Evolutionary conservation across 2,888 invertebrate species (phyloP).

Genomic region (Pogonocherus hispidulus): DNA sequence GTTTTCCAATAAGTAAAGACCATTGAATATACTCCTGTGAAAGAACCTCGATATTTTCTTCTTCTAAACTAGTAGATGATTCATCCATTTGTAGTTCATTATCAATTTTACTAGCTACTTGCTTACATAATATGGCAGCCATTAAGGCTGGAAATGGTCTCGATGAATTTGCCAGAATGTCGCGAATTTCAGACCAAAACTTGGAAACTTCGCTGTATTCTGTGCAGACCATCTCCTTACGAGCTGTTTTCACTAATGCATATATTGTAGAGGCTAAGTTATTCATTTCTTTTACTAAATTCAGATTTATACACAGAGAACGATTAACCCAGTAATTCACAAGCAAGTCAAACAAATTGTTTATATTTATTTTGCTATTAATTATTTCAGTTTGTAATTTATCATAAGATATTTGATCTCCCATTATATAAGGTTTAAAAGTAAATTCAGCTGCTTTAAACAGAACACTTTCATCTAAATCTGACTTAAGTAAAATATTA

Average conservation of each 20-base stretch:
- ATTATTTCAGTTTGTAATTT: conserved; percentile 55
- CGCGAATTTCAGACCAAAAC: conserved; percentile 88
- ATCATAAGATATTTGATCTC: conserved; percentile 51
- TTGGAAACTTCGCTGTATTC: conserved; percentile 80
- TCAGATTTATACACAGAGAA: conserved; percentile 68
- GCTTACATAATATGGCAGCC: conserved; percentile 86
- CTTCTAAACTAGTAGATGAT: conserved; percentile 60
- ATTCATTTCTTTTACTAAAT: conserved; percentile 75
- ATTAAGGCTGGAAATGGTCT: conserved; percentile 85
- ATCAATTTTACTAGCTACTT: conserved; percentile 75
- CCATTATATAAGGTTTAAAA: conserved; percentile 61
- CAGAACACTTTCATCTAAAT: conserved; percentile 64
- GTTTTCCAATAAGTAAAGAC: conserved; percentile 87
- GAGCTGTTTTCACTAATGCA: conserved; percentile 76
- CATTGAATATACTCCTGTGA: conserved; percentile 90
- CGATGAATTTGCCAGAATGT: conserved; percentile 79
- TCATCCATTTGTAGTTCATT: conserved; percentile 63
- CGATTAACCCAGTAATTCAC: conserved; percentile 81
- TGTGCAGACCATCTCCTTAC: conserved; percentile 71
- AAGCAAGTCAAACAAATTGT: conserved; percentile 79
- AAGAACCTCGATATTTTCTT: conserved; percentile 71
- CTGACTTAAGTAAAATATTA: conserved; percentile 67
- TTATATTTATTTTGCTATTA: conserved; percentile 71
- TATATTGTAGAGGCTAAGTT: conserved; percentile 77
- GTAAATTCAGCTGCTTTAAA: conserved; percentile 65